These are phyloP conservation scores for Leucozona laternaria DNA, from an alignment of 2,888 invertebrate species.

Conservation along the genomic window DNA sequence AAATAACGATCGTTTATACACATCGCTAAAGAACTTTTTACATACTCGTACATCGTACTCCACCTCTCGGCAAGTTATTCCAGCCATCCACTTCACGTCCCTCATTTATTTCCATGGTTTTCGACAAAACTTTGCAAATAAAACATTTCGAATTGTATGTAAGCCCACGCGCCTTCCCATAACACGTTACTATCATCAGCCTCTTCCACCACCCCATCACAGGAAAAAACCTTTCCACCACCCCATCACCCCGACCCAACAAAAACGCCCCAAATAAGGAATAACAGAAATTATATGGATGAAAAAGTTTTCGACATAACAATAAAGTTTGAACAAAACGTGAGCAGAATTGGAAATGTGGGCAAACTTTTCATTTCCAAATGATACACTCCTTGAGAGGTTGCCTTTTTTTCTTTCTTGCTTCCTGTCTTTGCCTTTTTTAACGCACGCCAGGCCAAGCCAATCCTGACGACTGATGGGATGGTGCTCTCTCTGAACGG, in stretches of 20 bases:
- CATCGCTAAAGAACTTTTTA: conserved; percentile 37
- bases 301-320: conserved; percentile 75
- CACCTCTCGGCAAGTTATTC: too few species aligned
- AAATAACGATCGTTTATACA: conserved; percentile 50
- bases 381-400: conserved; percentile 69
- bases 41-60: too few species aligned
- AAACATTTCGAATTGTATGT: conserved; percentile 71
- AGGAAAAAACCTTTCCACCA: conserved; percentile 27
- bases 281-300: conserved; percentile 76
- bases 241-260: background rate
- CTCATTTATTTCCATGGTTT: conserved; percentile 47
- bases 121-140: conserved; percentile 70
- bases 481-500: background rate
- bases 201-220: background rate
- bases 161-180: conserved; percentile 33
- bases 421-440: conserved; percentile 12
- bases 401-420: background rate
- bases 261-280: conserved; percentile 60
- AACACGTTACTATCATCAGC: conserved; percentile 12
- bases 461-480: conserved; percentile 1
- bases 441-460: conserved; percentile 34
- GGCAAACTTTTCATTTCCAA: conserved; percentile 73
- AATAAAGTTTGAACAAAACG: conserved; percentile 76
- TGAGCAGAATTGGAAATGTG: conserved; percentile 74
- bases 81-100: background rate